Conservation (phyloP, 92 coral and sea anemone species). For the Ricordea florida region DNA sequence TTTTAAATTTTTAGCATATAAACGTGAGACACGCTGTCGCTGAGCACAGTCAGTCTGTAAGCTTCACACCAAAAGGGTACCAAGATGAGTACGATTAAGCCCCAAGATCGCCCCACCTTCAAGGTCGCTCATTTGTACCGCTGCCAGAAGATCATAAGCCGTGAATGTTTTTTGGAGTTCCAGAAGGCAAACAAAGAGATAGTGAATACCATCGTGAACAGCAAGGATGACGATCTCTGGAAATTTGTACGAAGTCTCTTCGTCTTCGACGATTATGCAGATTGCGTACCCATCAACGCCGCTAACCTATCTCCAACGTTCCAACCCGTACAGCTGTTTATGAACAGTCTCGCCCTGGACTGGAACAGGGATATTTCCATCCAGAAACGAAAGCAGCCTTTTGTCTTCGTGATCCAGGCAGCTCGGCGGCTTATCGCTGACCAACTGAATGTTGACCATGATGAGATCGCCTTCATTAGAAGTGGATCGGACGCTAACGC, state of each 20-base stretch:
- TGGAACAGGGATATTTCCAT: constrained; percentile 70
- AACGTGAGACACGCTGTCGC: no score
- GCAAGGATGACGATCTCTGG: constrained; percentile 35
- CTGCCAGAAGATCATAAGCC: constrained; percentile 15
- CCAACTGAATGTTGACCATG: constrained; percentile 50
- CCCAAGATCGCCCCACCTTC: constrained; percentile 58
- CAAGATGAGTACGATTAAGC: constrained; percentile 21
- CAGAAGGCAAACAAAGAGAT: constrained; percentile 22
- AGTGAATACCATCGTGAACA: constrained; percentile 14
- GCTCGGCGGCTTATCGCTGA: constrained; percentile 53
- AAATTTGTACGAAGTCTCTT: constrained; percentile 41
- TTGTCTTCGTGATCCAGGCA: constrained; percentile 33
- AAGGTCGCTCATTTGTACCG: constrained; percentile 41
- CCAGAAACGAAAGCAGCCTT: constrained; percentile 60
- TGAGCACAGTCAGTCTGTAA: no score
- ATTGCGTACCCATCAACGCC: constrained; percentile 65
- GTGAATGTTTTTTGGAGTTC: constrained; percentile 31
- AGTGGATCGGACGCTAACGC: constrained; percentile 62
- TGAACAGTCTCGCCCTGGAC: constrained; percentile 49
- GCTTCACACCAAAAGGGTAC: no score
- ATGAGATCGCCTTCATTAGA: constrained; percentile 44
- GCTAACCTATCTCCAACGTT: constrained; percentile 56
- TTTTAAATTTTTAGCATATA: no score
- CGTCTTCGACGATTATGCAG: constrained; percentile 55
- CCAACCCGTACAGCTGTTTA: constrained; percentile 29